Percentiles rank a stretch among this genome's conserved stretches.
Evolutionary conservation across 2,113 vertebrate genomes (phyloP).

Genomic region (Meles meles): DNA sequence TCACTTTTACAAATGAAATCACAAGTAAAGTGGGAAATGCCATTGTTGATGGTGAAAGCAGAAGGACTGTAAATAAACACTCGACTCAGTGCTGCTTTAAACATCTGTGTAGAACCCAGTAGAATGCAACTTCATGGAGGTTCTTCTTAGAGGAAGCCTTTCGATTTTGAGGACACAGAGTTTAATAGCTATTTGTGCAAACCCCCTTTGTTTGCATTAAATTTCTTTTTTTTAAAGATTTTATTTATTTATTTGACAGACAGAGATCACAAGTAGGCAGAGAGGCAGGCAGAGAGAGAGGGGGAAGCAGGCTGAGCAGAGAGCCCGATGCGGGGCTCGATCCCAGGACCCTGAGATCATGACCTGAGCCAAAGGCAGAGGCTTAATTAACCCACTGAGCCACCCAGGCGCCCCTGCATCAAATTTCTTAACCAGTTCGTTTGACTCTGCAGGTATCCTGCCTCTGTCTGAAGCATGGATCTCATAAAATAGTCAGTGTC

Average conservation of each 20-base stretch:
- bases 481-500: not conserved
- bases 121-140: not conserved
- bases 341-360: too few relatives aligned
- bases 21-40: not conserved
- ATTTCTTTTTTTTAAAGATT: too few relatives aligned
- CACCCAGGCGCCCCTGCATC: not conserved
- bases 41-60: not conserved
- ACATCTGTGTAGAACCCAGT: not conserved
- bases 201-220: not conserved
- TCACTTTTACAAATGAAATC: constrained; percentile 13
- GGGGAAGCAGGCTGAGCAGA: too few relatives aligned
- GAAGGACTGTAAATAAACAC: not conserved
- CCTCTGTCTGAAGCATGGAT: not conserved
- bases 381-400: too few relatives aligned
- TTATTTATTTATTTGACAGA: too few relatives aligned
- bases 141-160: not conserved
- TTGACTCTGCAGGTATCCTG: not conserved
- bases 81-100: not conserved
- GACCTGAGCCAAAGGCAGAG: too few relatives aligned
- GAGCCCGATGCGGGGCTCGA: too few relatives aligned
- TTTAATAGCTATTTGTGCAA: not conserved
- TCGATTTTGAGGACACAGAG: not conserved
- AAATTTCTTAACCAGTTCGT: not conserved
- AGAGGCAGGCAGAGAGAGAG: too few relatives aligned
- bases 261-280: too few relatives aligned